Evolutionary conservation across 2,797 vertebrate species (phyloP).

Genomic region (Lithobates pipiens): DNA sequence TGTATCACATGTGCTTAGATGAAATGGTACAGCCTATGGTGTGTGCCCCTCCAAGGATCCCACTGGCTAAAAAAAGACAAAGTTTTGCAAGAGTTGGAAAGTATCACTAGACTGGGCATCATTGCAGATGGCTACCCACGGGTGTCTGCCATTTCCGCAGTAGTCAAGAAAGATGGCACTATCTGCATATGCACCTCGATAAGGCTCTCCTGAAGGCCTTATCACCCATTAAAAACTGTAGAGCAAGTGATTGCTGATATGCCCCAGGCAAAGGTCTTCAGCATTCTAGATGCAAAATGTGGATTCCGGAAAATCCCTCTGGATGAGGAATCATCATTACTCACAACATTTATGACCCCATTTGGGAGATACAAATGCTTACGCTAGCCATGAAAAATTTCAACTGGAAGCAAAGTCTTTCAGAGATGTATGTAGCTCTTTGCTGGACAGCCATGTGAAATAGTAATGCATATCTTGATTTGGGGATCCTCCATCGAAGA

Average conservation of each 20-base stretch:
- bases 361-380: not conserved
- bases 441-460: not conserved
- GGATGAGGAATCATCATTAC: not conserved
- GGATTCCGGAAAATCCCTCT: too few relatives aligned
- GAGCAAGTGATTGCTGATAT: too few relatives aligned
- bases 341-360: constrained; percentile 12
- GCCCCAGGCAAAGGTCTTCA: too few relatives aligned
- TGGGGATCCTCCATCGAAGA: not conserved
- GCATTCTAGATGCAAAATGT: too few relatives aligned
- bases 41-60: too few relatives aligned
- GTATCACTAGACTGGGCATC: constrained; percentile 11
- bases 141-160: not conserved
- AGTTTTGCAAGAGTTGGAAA: not conserved
- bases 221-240: not conserved
- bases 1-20: too few relatives aligned
- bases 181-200: constrained; percentile 6
- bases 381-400: not conserved
- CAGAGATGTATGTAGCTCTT: constrained; percentile 4
- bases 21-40: too few relatives aligned
- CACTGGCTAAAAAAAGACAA: not conserved
- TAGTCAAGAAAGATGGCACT: not conserved
- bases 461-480: not conserved
- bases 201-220: not conserved
- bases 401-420: not conserved
- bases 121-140: not conserved